Evolutionary conservation across 1,140 invertebrate genomes (phyloP), one percentile per base, ranked within the genome.

Genomic region (Caenorhabditis inopinata): DNA sequence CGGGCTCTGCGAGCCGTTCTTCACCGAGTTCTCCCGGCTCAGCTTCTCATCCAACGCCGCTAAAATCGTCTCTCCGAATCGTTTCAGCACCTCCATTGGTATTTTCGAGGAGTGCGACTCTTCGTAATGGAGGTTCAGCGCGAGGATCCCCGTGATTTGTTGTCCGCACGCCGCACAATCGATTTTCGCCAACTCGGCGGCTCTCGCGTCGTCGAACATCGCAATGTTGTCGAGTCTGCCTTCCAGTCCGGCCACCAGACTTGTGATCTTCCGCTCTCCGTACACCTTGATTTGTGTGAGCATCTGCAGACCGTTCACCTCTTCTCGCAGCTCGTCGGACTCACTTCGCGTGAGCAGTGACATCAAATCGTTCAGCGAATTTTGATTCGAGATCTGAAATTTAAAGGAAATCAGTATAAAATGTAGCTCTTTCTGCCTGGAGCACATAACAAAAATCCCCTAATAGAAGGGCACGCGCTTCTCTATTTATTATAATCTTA

Each of bases 211-310:
- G 23, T 76, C 38, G 3, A 75, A 75, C 6, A 48, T 21, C 7
- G 45, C 45, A 21, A 75, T 75, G 16, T 75, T 75, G 23, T 75
- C 74, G 45, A 75, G 25, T 75, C 48, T 47, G 16, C 47, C 74
- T 2, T 27, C 45, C n/a, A 75, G 12, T 11, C 29, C 74, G 11
- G 74, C 42, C 12, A 47, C 45, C 7, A 75, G 18, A 32, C 16
- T 75, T 7, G 74, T 75, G n/a, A 75, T 47, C 35, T 49, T 47
- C 49, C 45, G 85, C 92, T 91, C 87, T 94, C 93, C 93, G 87
- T 94, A 94, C 88, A 96, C 95, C 90, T 96, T 96, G 89, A 95
- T 96, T 89, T 96, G 95, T 94, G 96, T 96, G 4, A 96, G 95
- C 82, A 96, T 92, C 88, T 96, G 95, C 89, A 96, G 96, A 2